These are phyloP conservation scores for Autographa gamma DNA, from an alignment of 2,888 invertebrate species.

Conservation along the genomic window DNA sequence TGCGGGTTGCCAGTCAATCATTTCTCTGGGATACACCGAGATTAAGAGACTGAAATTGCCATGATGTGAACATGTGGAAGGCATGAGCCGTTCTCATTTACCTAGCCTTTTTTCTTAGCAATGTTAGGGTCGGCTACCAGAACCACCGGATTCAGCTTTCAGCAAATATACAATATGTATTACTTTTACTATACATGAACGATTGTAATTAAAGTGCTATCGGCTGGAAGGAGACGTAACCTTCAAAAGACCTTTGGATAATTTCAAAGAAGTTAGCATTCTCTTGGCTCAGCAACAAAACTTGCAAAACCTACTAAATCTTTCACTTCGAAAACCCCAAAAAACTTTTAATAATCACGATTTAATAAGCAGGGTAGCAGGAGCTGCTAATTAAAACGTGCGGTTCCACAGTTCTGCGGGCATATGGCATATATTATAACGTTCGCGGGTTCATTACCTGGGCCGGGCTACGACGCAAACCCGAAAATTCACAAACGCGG, in stretches of 20 bases:
- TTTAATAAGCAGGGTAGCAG: slow-evolving; percentile 27
- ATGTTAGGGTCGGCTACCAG: no score
- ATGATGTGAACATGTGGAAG: no score
- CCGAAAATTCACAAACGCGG: slow-evolving; percentile 19
- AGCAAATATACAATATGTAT: no score
- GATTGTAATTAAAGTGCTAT: background rate
- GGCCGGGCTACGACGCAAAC: slow-evolving; percentile 6
- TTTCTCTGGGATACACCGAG: no score
- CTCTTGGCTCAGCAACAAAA: background rate
- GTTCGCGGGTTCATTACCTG: slow-evolving; percentile 36
- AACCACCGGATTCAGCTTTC: no score
- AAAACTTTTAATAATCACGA: slow-evolving; percentile 33
- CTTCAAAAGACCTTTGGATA: background rate
- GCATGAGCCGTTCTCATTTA: no score
- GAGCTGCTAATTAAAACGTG: slow-evolving; percentile 41
- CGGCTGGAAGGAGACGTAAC: background rate
- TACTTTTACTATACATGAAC: background rate
- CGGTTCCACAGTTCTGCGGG: slow-evolving; percentile 26
- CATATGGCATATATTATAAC: slow-evolving; percentile 16
- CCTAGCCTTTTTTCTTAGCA: no score
- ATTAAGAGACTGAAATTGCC: no score
- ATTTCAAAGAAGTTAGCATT: no score
- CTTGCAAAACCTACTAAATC: background rate
- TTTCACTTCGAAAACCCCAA: background rate
- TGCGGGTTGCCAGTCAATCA: no score